Evolutionary conservation across 1,140 invertebrate species (phyloP), one percentile per base, ranked within the genome.

Genomic region (Batillaria attramentaria): DNA sequence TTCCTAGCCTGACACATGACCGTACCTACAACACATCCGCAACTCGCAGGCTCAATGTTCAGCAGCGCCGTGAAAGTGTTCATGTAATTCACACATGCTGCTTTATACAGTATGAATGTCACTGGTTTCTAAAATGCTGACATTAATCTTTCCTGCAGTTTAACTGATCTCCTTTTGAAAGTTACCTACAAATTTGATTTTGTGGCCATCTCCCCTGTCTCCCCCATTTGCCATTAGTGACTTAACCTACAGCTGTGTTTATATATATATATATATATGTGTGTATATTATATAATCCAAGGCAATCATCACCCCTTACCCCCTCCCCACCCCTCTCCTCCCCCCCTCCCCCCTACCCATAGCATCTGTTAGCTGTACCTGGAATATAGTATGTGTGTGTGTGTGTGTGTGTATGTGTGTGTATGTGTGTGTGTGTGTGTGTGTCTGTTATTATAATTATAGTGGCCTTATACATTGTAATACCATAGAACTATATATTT

Each of bases 1-100:
- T 94, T 95, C 83, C 95, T 93, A 83, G 92, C 91, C 54, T 93
- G 83, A 77, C 86, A 87, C 4, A 80, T 78, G 74, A 89, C 80
- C 68, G 83, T 82, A 81, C 83, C 84, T 86, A 24, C 73, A 82
- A 82, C 3, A 72, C n/a, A n/a, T n/a, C n/a, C n/a, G n/a, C n/a
- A 69, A 66, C n/a, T n/a, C n/a, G n/a, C n/a, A 60, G 24, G 20
- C 20, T 10, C n/a, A 31, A 62, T 1, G 57, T 0, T 24, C 33
- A 28, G 8, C 33, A 8, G n/a, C 24, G 10, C 33, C 33, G n/a
- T 8, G 10, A n/a, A 24, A 62, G 57, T 10, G n/a, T 62, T 24
- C 57, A 28, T 10, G 8, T 62, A 10, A 28, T 8, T 62, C n/a
- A 10, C 31, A 66, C 33, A 18, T 43, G 41, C 69, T 42, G 41